Evolutionary conservation across 2,113 vertebrate species (phyloP).

Genomic region (Phaethon lepturus): DNA sequence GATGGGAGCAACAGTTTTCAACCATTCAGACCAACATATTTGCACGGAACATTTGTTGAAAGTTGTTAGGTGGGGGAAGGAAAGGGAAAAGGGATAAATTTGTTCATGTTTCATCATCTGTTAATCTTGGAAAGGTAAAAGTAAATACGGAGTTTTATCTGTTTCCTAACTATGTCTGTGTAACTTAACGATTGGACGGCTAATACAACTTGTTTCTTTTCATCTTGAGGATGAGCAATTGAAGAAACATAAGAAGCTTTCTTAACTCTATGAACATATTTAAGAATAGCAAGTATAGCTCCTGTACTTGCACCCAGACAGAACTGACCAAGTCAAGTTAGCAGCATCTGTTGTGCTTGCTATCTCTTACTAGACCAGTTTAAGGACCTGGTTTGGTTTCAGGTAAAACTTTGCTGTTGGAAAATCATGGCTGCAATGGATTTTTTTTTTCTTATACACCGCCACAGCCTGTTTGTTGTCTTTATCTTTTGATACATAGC

Average conservation of each 20-base stretch:
- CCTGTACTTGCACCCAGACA: neutral
- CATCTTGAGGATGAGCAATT: neutral
- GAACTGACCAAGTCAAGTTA: neutral
- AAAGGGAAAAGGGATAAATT: neutral
- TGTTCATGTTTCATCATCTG: neutral
- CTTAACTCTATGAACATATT: neutral
- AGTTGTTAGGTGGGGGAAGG: neutral
- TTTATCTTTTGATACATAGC: neutral
- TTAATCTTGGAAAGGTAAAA: neutral
- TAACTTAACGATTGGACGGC: neutral
- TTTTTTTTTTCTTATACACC: neutral
- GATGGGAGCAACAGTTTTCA: neutral
- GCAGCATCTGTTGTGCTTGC: neutral
- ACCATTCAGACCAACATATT: neutral
- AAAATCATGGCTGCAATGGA: neutral
- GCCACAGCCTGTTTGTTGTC: neutral
- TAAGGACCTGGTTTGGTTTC: neutral
- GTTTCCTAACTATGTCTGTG: neutral
- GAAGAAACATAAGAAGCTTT: neutral
- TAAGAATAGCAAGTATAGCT: neutral
- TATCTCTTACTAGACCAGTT: neutral
- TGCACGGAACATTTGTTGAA: neutral
- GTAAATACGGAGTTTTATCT: neutral
- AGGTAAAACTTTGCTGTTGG: neutral
- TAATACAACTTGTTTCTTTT: neutral